A percentile compares a stretch with the other conserved stretches of the same genome.
phyloP scores from a whole-genome alignment of 1,140 invertebrate species.

The Drosophila sulfurigaster region DNA sequence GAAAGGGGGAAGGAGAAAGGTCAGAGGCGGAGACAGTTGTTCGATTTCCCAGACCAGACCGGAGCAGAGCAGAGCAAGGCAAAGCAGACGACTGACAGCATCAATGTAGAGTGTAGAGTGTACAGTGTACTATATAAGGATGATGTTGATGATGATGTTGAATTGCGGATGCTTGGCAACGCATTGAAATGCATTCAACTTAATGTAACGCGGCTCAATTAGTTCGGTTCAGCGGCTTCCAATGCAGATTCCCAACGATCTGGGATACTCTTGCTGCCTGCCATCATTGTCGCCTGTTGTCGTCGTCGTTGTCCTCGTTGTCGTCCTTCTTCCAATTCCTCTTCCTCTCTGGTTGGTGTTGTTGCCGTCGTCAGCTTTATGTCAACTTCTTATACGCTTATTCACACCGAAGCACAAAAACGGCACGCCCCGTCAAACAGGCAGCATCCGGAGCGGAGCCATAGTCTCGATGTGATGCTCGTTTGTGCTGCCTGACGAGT shows the following conservation, averaged over 20 bases:
- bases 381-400: slow-evolving; percentile 81
- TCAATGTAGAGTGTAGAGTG: slow-evolving; percentile 28
- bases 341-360: slow-evolving; percentile 9
- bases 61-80: no score
- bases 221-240: slow-evolving; percentile 77
- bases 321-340: slow-evolving; percentile 6
- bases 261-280: slow-evolving; percentile 41
- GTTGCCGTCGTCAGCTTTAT: slow-evolving; percentile 63
- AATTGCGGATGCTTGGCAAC: slow-evolving; percentile 66
- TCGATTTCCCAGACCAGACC: slow-evolving; percentile 58
- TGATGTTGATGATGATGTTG: slow-evolving; percentile 26
- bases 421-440: slow-evolving; percentile 45
- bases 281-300: slow-evolving; percentile 13
- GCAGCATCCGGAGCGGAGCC: slow-evolving; percentile 10
- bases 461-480: slow-evolving; percentile 30
- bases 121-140: slow-evolving; percentile 36
- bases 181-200: slow-evolving; percentile 82
- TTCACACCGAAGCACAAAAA: slow-evolving; percentile 83
- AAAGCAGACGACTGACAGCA: slow-evolving; percentile 33
- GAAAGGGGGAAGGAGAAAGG: slow-evolving; percentile 7
- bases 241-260: slow-evolving; percentile 67
- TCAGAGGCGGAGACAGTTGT: slow-evolving; percentile 56
- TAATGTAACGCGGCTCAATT: slow-evolving; percentile 84
- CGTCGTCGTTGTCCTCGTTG: slow-evolving; percentile 21
- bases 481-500: slow-evolving; percentile 70